Base-by-base conservation (phyloP, 2,888 invertebrate species). In the Dastarcus helophoroides region DNA sequence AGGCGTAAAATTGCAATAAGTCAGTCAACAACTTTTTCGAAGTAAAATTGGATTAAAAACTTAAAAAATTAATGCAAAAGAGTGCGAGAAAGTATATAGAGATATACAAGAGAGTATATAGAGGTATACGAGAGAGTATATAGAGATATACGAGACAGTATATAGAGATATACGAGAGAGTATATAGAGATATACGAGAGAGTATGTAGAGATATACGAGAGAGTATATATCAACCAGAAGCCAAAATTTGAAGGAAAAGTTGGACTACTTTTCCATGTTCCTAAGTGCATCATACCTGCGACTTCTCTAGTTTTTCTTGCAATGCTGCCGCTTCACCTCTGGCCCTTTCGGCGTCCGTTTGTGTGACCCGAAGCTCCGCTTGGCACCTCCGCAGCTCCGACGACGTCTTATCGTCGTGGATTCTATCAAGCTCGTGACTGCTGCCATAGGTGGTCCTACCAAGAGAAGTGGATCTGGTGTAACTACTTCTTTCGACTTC, bases 291-390 rank as follows among this genome's bases (percentile, higher is more conserved):
- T 7, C 19, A 7, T n/a, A 19, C 19, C 36, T 91, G 91, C 32
- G 88, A 86, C 65, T 90, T 89, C 58, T 91, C 91, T 39, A 91
- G 64, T 65, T 91, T 91, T 53, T 91, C 91, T 58, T 91, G 91
- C 35, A 90, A 66, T 9, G 78, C 81, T 26, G 83, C 75, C 1
- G 86, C 80, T 58, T 90, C 89, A 16, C 78, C 71, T 36, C 83
- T 73, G 25, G 85, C 80, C 53, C 91, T 71, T 51, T 91, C 91
- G 43, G 83, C 85, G 58, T 91, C 91, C 24, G 88, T 82, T 60
- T 89, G 88, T 32, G 89, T 89, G 24, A 90, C 89, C 54, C 91
- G 73, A 34, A 91, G 66, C 58, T 91, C 91, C 5, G 91, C 90
- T 53, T 85, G 84, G 31, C 86, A 84, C 42, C 90, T 71, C 50